Base-by-base conservation (phyloP, 2,113 vertebrate species). In the Elanus axillaris region DNA sequence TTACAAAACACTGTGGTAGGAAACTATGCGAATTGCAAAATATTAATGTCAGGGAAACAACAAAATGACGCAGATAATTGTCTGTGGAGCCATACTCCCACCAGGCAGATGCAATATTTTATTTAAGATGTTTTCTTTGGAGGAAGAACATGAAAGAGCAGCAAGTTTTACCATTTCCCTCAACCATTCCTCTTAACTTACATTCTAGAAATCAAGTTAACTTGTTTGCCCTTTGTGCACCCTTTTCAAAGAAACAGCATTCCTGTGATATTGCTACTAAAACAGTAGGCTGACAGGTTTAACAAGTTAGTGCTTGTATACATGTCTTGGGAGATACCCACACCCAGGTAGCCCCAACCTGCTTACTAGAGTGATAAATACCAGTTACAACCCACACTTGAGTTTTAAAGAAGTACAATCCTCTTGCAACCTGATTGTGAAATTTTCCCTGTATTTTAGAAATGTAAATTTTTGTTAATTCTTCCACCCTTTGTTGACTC, bases 11-110 rank as follows among this genome's bases (percentile, higher is more conserved):
- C 0, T 91, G 95, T 69, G 93, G 94, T 86, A 96, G 90, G 90
- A 95, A 96, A 97, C 81, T 79, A 95, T 94, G 94, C 1, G 58
- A 96, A 92, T 93, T 96, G 90, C 95, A 95, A 96, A 96, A 96
- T 82, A 82, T 34, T 68, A 38, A 67, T 87, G 87, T 88, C 93
- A 94, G 78, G 63, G 77, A 86, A 93, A 90, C 63, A 88, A 94
- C 40, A 81, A 95, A 94, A 86, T 93, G 77, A 93, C 5, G 7
- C 85, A 95, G 87, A 73, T 90, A 94, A 94, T 88, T 75, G 80
- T 60, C 91, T 87, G 53, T 31, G 74, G 62, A 94, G 74, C 92
- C 87, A 72, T 21, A 71, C 10, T 77, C 75, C 79, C 47, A 91
- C 43, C 62, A 90, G 58, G 58, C 87, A 93, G 73, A 95, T 56